Evolutionary conservation across 1,140 invertebrate genomes (phyloP), one percentile per base, ranked within the genome.

Genomic region (Caenorhabditis tropicalis): DNA sequence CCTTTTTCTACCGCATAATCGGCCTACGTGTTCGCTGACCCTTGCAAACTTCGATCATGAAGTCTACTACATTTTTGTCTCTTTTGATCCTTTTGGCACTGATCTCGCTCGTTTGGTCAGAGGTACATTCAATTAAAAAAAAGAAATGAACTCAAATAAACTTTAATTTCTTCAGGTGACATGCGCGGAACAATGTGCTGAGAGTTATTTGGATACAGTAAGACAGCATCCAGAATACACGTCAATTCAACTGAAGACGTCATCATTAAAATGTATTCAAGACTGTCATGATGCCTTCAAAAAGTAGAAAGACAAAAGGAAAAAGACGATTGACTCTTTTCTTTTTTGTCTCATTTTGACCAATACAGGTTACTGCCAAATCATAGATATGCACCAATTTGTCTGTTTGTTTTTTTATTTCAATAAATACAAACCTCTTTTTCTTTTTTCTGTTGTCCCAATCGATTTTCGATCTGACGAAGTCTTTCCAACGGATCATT

Each of bases 401-500:
- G 24, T 29, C 27, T 58, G 10, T 74, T 1, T 49, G 24, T 29
- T 58, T 58, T 33, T 74, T 1, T 49, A 58, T 58, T 80, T 31
- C 9, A 43, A 65, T 29, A 58, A 58, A 7, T 0, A 12, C 65
- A 74, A 82, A 48, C 81, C 81, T 82, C 58, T 82, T 48, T 82
- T 9, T 60, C 53, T 43, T 48, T 70, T 29, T 82, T 58, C 24
- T 60, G 31, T 53, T 65, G 74, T 65, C 87, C 85, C 16, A 90
- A 82, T 70, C 89, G 70, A 43, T 31, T 87, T 81, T 91, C 90
- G 24, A 91, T 86, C 80, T 90, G 88, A 46, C 88, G 80, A 31
- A 91, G 82, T 56, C 90, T 84, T 82, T 91, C 90, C 49, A 91
- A 81, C 15, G 90, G 90, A 83, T 91, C 90, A 56, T 89, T 90